Evolutionary conservation across 2,888 invertebrate species (phyloP).

Genomic region (Caenorhabditis sulstoni): DNA sequence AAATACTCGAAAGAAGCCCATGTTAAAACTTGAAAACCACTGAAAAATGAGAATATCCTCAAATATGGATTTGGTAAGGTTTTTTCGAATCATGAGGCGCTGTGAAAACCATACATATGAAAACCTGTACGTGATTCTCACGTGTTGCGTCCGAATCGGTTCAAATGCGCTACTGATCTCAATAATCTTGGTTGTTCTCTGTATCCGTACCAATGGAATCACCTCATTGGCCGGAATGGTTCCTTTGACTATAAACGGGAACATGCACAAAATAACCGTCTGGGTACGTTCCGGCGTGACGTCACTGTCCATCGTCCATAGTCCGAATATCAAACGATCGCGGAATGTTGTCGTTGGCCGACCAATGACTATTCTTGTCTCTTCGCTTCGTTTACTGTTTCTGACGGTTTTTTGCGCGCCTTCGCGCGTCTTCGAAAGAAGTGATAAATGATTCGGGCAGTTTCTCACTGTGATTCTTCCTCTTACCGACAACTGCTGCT

Average conservation of each 20-base stretch:
- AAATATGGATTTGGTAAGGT: too few relatives aligned
- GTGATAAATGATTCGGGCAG: conserved; percentile 48
- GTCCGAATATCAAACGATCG: conserved; percentile 39
- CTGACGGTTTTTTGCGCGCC: conserved; percentile 39
- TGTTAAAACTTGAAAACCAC: too few relatives aligned
- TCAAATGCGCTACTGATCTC: conserved; percentile 38
- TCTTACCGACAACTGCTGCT: conserved; percentile 17
- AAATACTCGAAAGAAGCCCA: too few relatives aligned
- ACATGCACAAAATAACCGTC: too few relatives aligned
- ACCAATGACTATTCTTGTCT: conserved; percentile 37
- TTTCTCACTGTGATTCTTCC: conserved; percentile 22
- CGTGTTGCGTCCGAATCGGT: conserved; percentile 21
- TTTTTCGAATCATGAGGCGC: too few relatives aligned
- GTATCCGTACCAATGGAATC: conserved; percentile 19
- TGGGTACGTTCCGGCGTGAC: conserved; percentile 30
- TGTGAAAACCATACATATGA: too few relatives aligned
- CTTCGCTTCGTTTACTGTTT: conserved; percentile 44
- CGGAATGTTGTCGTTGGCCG: conserved; percentile 48
- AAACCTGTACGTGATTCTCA: conserved; percentile 8
- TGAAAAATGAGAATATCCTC: too few relatives aligned
- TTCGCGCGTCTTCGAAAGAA: conserved; percentile 49
- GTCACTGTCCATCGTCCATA: conserved; percentile 28
- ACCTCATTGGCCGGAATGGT: too few relatives aligned
- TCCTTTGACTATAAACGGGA: too few relatives aligned
- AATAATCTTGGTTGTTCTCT: conserved; percentile 48